Evolutionary conservation across 1,140 invertebrate genomes (phyloP).

Genomic region (Caenorhabditis briggsae): DNA sequence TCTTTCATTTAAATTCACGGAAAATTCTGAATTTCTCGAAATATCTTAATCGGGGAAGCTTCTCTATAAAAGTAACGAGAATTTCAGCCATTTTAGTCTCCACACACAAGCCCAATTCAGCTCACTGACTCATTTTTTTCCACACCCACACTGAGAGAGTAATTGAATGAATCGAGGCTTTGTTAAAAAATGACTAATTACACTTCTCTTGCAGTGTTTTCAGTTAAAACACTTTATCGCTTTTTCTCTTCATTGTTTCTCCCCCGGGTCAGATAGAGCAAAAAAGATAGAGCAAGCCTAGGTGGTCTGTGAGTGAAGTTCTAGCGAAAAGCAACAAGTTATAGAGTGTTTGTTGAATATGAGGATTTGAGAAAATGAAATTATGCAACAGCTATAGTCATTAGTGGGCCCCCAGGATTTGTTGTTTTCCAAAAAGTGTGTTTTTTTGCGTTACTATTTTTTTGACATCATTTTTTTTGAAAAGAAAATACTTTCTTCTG

Average conservation of each 20-base stretch:
- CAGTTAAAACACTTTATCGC: not conserved
- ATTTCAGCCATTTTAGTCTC: too few species aligned
- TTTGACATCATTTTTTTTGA: too few species aligned
- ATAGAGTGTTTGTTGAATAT: not conserved
- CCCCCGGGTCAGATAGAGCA: not conserved
- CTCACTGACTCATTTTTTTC: not conserved
- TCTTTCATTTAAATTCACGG: too few species aligned
- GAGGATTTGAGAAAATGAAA: constrained; percentile 2
- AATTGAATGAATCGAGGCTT: constrained; percentile 12
- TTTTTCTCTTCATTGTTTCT: too few species aligned
- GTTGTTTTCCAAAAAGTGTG: too few species aligned
- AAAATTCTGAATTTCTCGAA: too few species aligned
- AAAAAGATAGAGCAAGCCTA: not conserved
- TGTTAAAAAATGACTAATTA: constrained; percentile 15
- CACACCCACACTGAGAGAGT: not conserved
- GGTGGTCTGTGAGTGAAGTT: not conserved
- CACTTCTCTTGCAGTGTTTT: not conserved
- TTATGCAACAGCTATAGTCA: constrained; percentile 1
- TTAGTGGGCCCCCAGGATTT: not conserved
- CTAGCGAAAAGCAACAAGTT: not conserved
- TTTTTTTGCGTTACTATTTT: too few species aligned
- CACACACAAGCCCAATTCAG: not conserved
- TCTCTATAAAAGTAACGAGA: too few species aligned
- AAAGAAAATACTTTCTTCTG: too few species aligned
- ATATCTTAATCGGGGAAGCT: too few species aligned